Evolutionary conservation across 2,113 vertebrate genomes (phyloP).

Genomic region (Scolopax mira): DNA sequence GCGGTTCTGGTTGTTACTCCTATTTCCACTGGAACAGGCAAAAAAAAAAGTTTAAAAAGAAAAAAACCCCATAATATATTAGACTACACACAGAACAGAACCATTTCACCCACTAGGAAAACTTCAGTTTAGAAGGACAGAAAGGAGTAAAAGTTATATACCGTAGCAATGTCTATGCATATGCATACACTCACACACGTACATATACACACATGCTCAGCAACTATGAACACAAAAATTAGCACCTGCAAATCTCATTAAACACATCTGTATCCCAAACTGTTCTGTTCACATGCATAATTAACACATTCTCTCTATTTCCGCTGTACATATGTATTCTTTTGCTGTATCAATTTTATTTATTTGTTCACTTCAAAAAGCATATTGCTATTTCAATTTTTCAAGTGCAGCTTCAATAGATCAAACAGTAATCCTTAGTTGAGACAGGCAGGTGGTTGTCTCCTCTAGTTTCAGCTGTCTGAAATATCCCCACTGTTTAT

Average conservation of each 20-base stretch:
- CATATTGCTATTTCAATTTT: background rate
- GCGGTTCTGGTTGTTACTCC: background rate
- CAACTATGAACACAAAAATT: background rate
- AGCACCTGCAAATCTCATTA: background rate
- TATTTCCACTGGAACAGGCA: background rate
- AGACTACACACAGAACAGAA: background rate
- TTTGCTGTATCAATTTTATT: background rate
- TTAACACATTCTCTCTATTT: background rate
- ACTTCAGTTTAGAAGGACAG: background rate
- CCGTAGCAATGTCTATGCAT: background rate
- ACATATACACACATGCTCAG: background rate
- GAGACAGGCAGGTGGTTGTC: background rate
- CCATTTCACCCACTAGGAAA: background rate
- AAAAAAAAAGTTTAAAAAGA: background rate
- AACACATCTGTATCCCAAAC: background rate
- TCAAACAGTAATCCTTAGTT: background rate
- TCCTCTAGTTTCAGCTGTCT: background rate
- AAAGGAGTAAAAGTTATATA: background rate
- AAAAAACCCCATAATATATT: too few relatives aligned
- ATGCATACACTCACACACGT: rapidly evolving
- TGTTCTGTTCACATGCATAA: background rate
- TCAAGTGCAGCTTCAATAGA: background rate
- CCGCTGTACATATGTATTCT: background rate
- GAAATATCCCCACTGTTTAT: background rate
- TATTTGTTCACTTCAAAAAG: background rate